Evolutionary conservation across 2,113 vertebrate species (phyloP).

Genomic region (Sterrhoptilus dennistouni): DNA sequence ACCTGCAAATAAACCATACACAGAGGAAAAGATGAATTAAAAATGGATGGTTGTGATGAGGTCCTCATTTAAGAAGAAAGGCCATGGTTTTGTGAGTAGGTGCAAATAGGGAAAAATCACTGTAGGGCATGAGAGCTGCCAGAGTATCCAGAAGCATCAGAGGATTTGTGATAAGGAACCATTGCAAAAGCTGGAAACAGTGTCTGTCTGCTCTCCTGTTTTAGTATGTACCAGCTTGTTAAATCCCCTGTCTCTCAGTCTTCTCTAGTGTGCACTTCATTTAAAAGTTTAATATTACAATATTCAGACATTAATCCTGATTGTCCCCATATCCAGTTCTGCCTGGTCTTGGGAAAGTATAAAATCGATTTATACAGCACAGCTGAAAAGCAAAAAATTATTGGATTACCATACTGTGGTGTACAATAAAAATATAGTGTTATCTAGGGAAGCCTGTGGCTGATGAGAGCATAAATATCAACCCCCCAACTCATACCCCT

Average conservation of each 20-base stretch:
- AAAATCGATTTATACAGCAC: slow-evolving; percentile 7
- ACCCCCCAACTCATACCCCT: background rate
- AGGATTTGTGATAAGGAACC: background rate
- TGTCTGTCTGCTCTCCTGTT: background rate
- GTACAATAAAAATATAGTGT: background rate
- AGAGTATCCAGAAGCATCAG: background rate
- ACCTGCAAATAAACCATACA: background rate
- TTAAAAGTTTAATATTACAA: slow-evolving; percentile 43
- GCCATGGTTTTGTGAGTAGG: background rate
- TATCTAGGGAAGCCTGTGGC: background rate
- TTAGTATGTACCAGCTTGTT: background rate
- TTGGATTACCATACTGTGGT: slow-evolving; percentile 8
- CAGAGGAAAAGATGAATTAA: background rate
- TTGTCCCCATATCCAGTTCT: background rate
- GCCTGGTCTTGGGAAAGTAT: background rate
- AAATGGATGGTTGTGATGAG: background rate
- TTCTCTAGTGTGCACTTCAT: slow-evolving; percentile 47
- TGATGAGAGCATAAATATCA: background rate
- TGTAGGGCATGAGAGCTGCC: background rate
- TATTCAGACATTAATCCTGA: slow-evolving; percentile 30
- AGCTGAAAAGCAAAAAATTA: slow-evolving; percentile 11
- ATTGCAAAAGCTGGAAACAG: background rate
- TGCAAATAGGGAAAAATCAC: background rate
- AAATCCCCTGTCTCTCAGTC: slow-evolving; percentile 3
- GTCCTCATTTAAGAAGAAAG: background rate